Evolutionary conservation across 2,797 vertebrate genomes (phyloP), one percentile per base, ranked within the genome.

Genomic region (Notolabrus celidotus): DNA sequence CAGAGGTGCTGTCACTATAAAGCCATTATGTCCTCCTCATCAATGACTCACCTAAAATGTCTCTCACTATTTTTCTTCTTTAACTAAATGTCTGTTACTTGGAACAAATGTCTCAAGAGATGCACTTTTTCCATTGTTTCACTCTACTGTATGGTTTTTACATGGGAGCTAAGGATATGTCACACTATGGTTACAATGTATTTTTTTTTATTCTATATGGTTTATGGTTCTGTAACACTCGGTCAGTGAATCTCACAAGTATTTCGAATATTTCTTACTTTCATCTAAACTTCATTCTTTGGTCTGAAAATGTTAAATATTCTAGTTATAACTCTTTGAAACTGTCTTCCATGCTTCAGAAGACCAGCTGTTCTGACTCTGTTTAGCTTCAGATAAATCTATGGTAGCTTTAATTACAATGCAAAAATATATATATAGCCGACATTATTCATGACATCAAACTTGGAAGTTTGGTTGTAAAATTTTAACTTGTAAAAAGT

Each of bases 1-100:
- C 46, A 70, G 12, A 5, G 17, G 65, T 70, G 43, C 81, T 73
- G 71, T 82, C 61, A 76, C 19, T 5, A 59, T 50, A 39, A 47
- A 68, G 41, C 31, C 71, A 67, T 16, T 10, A 61, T 64, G 43
- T 45, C 38, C 10, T 39, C 64, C 27, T 67, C 23, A 65, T 58
- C 65, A 25, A 11, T 61, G 22, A 39, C 39, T 27, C 11, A n/a
- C 7, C 71, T 54, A 4, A 46, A 69, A 36, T 34, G 1, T 46
- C 17, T 57, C 49, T 7, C 3, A 10, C 7, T 27, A 2, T 22
- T 67, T 61, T 38, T 15, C 33, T 38, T 52, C 15, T 67, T 9
- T 59, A 15, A 50, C 22, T 56, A 62, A 2, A 14, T 57, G 45
- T 78, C n/a, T 74, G 33, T 67, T 83, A 62, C 52, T 53, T 68